phyloP scores from a whole-genome alignment of 2,113 vertebrate species.

The Xenus cinereus region DNA sequence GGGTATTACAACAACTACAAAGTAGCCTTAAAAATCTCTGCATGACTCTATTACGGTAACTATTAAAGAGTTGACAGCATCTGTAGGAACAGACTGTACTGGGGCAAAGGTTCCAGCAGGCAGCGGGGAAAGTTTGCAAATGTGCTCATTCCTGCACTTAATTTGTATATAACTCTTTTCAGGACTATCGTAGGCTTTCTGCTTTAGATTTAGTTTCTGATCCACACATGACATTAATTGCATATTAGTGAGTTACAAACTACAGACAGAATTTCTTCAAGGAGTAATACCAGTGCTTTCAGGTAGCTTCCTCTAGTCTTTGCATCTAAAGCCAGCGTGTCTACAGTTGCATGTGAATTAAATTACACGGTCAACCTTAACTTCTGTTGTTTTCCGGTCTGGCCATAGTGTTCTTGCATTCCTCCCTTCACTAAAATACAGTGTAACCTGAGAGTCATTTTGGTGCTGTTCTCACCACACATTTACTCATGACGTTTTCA shows the following conservation, averaged over 20 bases:
- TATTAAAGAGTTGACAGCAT: not conserved
- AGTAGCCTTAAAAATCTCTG: not conserved
- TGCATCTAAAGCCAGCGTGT: not conserved
- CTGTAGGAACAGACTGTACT: not conserved
- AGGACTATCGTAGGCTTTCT: not conserved
- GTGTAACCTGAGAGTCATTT: not conserved
- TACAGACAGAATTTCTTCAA: not conserved
- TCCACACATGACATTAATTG: not conserved
- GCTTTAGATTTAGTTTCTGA: not conserved
- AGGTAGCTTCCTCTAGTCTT: not conserved
- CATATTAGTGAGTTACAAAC: not conserved
- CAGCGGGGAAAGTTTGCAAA: not conserved
- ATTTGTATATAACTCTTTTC: not conserved
- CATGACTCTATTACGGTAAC: not conserved
- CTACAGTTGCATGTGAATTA: not conserved
- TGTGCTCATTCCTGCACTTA: not conserved
- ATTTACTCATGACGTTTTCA: not conserved
- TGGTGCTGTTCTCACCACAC: not conserved
- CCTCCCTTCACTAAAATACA: not conserved
- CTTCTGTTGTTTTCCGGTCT: not conserved
- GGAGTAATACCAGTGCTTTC: not conserved
- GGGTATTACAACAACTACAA: not conserved
- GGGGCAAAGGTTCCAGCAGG: not conserved
- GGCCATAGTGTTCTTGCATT: not conserved
- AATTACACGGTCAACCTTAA: not conserved